These are phyloP conservation scores for Silurus aristotelis DNA, from an alignment of 2,797 vertebrate species.

Conservation along the genomic window DNA sequence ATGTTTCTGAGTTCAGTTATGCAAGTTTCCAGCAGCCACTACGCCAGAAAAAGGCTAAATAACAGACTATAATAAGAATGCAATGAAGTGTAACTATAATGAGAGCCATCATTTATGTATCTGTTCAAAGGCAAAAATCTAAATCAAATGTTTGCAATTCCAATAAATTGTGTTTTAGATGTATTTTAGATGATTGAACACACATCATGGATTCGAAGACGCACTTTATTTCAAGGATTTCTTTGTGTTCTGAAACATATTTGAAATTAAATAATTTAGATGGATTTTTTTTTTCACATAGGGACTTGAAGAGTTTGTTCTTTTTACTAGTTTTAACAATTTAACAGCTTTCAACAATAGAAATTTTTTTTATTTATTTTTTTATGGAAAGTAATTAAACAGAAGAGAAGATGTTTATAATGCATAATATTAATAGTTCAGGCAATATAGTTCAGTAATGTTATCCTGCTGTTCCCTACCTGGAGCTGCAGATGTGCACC, in stretches of 20 bases:
- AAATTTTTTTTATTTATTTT: too few relatives aligned
- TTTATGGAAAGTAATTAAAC: too few relatives aligned
- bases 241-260: neutral
- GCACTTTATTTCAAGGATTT: neutral
- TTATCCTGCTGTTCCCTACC: slow-evolving; percentile 27
- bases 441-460: neutral
- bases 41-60: neutral
- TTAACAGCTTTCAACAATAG: neutral
- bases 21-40: neutral
- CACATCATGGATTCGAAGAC: neutral
- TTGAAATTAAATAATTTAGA: neutral
- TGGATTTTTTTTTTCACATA: neutral
- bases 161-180: neutral
- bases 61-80: neutral
- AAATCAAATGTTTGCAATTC: neutral
- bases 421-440: neutral
- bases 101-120: neutral
- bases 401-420: neutral
- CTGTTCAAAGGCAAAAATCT: neutral
- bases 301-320: neutral
- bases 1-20: slow-evolving; percentile 9
- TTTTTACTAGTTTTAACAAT: neutral
- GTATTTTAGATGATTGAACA: neutral
- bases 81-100: neutral
- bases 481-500: slow-evolving; percentile 67